Conservation (phyloP, 1,140 invertebrate species). For the Amphibalanus amphitrite region DNA sequence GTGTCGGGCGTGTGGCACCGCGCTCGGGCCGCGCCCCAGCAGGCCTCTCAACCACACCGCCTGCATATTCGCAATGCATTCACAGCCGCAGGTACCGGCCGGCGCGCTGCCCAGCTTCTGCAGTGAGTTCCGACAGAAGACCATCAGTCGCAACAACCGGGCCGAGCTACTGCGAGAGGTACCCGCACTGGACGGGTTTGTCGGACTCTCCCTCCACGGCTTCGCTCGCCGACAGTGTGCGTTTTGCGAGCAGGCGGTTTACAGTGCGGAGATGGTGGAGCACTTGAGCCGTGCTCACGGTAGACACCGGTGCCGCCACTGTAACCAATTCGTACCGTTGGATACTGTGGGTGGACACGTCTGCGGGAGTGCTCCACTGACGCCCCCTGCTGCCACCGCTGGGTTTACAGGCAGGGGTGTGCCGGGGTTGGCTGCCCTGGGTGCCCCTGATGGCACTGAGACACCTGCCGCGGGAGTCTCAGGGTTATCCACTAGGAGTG, state of each 20-base stretch:
- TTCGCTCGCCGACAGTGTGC: background rate
- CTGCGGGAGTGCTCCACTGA: background rate
- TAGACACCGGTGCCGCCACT: background rate
- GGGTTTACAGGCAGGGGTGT: too few relatives aligned
- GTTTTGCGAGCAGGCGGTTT: background rate
- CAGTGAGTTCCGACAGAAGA: background rate
- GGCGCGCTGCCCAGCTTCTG: background rate
- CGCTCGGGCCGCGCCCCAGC: background rate
- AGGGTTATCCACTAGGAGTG: too few relatives aligned
- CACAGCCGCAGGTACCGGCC: background rate
- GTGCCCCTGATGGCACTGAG: too few relatives aligned
- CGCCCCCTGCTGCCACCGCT: too few relatives aligned
- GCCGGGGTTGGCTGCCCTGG: too few relatives aligned
- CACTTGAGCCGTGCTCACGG: background rate
- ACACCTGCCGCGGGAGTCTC: too few relatives aligned
- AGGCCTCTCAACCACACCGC: background rate
- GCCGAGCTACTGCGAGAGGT: background rate
- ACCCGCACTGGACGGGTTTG: background rate
- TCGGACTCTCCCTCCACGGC: background rate
- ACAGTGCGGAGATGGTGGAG: background rate
- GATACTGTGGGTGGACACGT: background rate
- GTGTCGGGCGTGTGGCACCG: background rate
- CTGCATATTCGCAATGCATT: background rate
- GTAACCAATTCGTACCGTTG: background rate
- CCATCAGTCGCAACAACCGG: background rate